Evolutionary conservation across 1,140 invertebrate species (phyloP).

Genomic region (Halictus rubicundus): DNA sequence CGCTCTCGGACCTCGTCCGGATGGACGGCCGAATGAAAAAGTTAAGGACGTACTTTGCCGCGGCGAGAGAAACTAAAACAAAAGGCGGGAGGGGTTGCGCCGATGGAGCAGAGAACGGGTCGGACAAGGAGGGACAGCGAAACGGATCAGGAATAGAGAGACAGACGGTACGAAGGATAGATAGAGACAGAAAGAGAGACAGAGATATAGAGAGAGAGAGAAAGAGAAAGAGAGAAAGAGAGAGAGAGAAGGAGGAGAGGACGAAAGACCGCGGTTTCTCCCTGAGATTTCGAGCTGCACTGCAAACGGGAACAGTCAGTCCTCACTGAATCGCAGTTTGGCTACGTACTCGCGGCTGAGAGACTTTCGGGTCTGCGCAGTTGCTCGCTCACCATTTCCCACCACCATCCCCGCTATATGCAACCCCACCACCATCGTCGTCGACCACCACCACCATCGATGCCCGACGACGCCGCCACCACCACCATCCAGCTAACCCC

Average conservation of each 20-base stretch:
- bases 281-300: conserved; percentile 71
- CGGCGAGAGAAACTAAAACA: conserved; percentile 41
- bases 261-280: conserved; percentile 66
- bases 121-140: background rate
- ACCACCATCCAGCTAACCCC: conserved; percentile 62
- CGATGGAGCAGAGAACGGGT: no score
- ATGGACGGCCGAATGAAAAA: conserved; percentile 25
- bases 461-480: conserved; percentile 57
- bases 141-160: conserved; percentile 30
- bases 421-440: conserved; percentile 38
- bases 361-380: conserved; percentile 75
- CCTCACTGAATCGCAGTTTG: conserved; percentile 74
- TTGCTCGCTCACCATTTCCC: conserved; percentile 58
- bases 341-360: conserved; percentile 70
- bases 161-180: conserved; percentile 43
- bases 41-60: conserved; percentile 41
- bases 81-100: conserved; percentile 28
- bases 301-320: conserved; percentile 73
- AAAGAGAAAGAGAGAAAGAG: conserved; percentile 34
- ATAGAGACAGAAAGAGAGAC: conserved; percentile 47
- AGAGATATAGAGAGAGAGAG: conserved; percentile 14
- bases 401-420: conserved; percentile 36
- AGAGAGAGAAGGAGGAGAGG: conserved; percentile 49
- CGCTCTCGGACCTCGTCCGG: conserved; percentile 8
- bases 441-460: conserved; percentile 21